Evolutionary conservation across 2,113 vertebrate species (phyloP).

Genomic region (Corydoras maculifer): DNA sequence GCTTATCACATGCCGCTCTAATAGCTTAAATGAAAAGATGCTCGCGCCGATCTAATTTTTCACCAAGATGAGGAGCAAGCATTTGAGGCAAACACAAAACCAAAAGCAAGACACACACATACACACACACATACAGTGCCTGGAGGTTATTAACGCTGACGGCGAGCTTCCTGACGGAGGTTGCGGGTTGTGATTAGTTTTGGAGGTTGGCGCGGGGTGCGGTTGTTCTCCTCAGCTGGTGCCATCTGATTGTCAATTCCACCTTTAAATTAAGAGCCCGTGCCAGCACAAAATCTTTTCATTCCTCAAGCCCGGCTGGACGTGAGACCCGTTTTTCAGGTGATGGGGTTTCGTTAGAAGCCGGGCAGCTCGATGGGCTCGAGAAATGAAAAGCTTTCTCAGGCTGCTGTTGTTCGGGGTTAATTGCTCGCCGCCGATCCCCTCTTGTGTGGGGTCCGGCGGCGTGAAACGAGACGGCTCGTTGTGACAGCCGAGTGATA

Average conservation of each 20-base stretch:
- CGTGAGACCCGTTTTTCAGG: background rate
- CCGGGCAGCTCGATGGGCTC: constrained; percentile 40
- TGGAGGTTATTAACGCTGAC: constrained; percentile 22
- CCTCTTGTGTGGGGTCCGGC: constrained; percentile 11
- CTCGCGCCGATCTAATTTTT: constrained; percentile 1
- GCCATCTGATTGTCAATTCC: constrained; percentile 26
- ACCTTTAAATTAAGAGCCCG: constrained; percentile 25
- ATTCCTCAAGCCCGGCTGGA: background rate
- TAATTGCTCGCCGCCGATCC: constrained; percentile 34
- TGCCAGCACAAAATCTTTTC: constrained; percentile 24
- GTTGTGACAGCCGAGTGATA: constrained; percentile 9
- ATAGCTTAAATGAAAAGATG: constrained; percentile 9
- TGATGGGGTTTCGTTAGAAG: too few relatives aligned
- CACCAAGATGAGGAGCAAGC: background rate
- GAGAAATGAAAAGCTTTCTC: constrained; percentile 25
- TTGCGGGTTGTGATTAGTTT: constrained; percentile 19
- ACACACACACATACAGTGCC: background rate
- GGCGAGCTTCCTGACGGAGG: constrained; percentile 17
- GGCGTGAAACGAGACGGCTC: constrained; percentile 7
- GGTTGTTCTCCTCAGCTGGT: constrained; percentile 25
- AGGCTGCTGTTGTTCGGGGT: constrained; percentile 15
- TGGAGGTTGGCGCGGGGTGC: constrained; percentile 22
- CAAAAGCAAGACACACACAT: background rate
- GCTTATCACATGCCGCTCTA: background rate
- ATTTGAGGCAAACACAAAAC: constrained; percentile 10